These are phyloP conservation scores for Anas platyrhynchos DNA, from an alignment of 2,113 vertebrate species.

Conservation along the genomic window DNA sequence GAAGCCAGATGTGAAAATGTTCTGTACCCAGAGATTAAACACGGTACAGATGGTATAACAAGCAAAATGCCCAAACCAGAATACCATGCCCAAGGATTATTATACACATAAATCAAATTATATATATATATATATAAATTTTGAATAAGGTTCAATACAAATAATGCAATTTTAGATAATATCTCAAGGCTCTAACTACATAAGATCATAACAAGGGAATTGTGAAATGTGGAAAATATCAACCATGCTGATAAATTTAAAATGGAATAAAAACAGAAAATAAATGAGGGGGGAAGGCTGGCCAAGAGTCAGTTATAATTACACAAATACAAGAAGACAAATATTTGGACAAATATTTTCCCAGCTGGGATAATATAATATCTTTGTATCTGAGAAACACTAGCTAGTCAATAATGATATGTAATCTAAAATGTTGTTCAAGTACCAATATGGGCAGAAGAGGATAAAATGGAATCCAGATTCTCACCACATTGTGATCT, in stretches of 20 bases:
- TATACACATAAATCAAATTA: slow-evolving; percentile 39
- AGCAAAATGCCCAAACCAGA: neutral
- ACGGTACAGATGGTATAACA: slow-evolving; percentile 56
- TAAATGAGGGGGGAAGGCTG: neutral
- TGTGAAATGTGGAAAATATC: neutral
- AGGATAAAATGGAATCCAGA: neutral
- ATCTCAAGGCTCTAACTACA: neutral
- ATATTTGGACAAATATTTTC: neutral
- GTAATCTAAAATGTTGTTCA: neutral
- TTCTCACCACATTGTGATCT: neutral
- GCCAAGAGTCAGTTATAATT: neutral
- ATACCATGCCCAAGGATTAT: neutral
- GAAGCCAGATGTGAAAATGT: slow-evolving; percentile 58
- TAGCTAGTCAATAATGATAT: neutral
- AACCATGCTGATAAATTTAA: neutral
- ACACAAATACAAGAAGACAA: neutral
- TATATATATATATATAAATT: neutral
- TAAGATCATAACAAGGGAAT: neutral
- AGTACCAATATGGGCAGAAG: neutral
- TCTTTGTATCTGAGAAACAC: neutral
- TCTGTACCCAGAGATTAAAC: neutral
- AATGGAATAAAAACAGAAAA: neutral
- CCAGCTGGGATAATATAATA: neutral
- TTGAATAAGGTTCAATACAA: neutral
- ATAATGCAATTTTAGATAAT: slow-evolving; percentile 17